Evolutionary conservation across 2,113 vertebrate species (phyloP), one percentile per base, ranked within the genome.

Genomic region (Leuciscus idus): DNA sequence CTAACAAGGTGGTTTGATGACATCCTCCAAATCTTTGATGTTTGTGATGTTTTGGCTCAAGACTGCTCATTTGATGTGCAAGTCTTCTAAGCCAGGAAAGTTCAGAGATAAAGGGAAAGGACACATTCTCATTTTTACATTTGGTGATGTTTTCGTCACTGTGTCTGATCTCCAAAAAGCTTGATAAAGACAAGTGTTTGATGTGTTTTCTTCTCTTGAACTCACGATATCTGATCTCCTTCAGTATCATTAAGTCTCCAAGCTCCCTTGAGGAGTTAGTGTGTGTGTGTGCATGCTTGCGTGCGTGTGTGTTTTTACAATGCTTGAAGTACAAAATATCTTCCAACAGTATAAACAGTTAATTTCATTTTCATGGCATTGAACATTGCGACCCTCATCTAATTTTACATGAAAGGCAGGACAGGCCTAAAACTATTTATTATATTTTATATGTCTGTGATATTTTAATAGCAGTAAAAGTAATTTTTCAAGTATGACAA

Each of bases 11-110:
- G 36, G 50, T 80, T 59, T 21, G 39, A 8, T 28, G n/a, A 46
- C 66, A 81, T 48, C 66, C 3, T 9, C 23, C 4, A 33, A 55
- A 73, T 46, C 66, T 80, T 86, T 86, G 85, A 84, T 84, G 68
- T 73, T 82, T 70, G 30, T 79, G 84, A 85, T 68, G 76, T 85
- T 78, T 85, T 46, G 66, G 48, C 30, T 61, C 36, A 33, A 59
- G 46, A 78, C 59, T 55, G 62, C 28, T 80, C 62, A 26, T 70
- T 70, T 85, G 48, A 79, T 72, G 76, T 80, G 33, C 2, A 39
- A 48, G 21, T 66, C 28, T 81, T 81, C n/a, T 4, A 28, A 59
- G 82, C 13, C 82, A 59, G 21, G 50, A 57, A 73, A 74, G 68
- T 59, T 84, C 66, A 84, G 82, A 12, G 50, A 43, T 73, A 48